These are phyloP conservation scores for Tetheella fluctuosa DNA, from an alignment of 2,888 invertebrate species.

Conservation along the genomic window DNA sequence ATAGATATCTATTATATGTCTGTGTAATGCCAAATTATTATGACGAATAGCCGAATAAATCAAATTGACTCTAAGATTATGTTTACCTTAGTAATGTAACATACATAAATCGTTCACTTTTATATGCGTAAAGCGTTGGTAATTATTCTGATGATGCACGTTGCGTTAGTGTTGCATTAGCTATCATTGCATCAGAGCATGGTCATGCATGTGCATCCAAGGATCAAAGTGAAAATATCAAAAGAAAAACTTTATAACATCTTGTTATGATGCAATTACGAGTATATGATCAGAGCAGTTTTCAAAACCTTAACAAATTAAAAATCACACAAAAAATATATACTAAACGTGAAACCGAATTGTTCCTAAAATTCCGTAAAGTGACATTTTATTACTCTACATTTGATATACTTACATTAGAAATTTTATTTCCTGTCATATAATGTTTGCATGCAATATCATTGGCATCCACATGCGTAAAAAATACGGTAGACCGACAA, in stretches of 20 bases:
- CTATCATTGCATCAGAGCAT: constrained; percentile 30
- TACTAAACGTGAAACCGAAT: too few species aligned
- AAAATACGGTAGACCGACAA: background rate
- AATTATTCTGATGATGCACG: constrained; percentile 30
- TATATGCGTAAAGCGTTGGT: constrained; percentile 14
- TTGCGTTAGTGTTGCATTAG: constrained; percentile 34
- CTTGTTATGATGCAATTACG: too few species aligned
- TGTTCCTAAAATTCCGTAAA: too few species aligned
- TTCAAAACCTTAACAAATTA: too few species aligned
- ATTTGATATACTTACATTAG: background rate
- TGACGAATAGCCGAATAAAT: background rate
- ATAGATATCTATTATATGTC: background rate
- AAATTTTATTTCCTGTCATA: background rate
- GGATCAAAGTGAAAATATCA: constrained; percentile 25
- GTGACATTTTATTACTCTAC: background rate
- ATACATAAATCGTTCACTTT: constrained; percentile 9
- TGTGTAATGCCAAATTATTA: background rate
- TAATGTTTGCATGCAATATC: background rate
- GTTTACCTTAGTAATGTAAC: constrained; percentile 18
- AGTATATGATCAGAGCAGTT: too few species aligned
- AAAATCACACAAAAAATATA: too few species aligned
- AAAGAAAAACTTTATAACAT: constrained; percentile 3
- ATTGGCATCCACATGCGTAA: background rate
- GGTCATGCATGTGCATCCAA: constrained; percentile 27
- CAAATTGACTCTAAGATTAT: background rate